Percentiles rank a stretch among this genome's conserved stretches.
Conservation (phyloP, 2,113 vertebrate genomes). For the Mystacornis crossleyi region DNA sequence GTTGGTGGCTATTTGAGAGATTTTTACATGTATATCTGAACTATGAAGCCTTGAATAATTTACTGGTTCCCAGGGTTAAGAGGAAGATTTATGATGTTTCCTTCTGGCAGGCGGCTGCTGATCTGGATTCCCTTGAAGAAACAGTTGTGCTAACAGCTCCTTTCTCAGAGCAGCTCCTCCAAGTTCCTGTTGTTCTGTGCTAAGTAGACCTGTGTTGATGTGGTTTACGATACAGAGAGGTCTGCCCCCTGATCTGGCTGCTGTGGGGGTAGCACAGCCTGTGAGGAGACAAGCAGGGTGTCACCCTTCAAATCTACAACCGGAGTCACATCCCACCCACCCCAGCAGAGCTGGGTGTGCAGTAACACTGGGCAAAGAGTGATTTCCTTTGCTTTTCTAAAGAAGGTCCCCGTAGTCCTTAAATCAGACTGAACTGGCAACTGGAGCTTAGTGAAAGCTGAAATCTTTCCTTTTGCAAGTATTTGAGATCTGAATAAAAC, state of each 20-base stretch:
- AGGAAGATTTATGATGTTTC: slow-evolving; percentile 56
- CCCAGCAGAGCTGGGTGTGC: neutral
- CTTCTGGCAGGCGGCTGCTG: slow-evolving; percentile 13
- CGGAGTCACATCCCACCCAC: neutral
- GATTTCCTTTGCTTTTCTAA: slow-evolving; percentile 9
- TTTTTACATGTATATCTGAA: slow-evolving; percentile 5
- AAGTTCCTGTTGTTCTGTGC: neutral
- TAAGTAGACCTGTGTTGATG: neutral
- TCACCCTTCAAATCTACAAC: neutral
- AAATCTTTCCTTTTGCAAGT: slow-evolving; percentile 27
- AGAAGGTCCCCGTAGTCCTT: neutral
- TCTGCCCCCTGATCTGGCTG: neutral
- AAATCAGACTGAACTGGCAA: slow-evolving; percentile 42
- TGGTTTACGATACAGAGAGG: neutral
- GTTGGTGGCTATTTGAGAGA: neutral
- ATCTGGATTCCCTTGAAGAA: slow-evolving; percentile 28
- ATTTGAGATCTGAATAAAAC: slow-evolving; percentile 62
- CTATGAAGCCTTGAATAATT: slow-evolving; percentile 55
- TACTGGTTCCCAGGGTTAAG: slow-evolving; percentile 46
- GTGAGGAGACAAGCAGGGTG: neutral
- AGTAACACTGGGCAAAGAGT: neutral
- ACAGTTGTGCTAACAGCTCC: slow-evolving; percentile 1
- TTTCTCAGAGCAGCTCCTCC: neutral
- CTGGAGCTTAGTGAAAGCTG: neutral
- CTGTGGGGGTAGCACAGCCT: neutral